Evolutionary conservation across 1,140 invertebrate species (phyloP), one percentile per base, ranked within the genome.

Genomic region (Belonocnema kinseyi): DNA sequence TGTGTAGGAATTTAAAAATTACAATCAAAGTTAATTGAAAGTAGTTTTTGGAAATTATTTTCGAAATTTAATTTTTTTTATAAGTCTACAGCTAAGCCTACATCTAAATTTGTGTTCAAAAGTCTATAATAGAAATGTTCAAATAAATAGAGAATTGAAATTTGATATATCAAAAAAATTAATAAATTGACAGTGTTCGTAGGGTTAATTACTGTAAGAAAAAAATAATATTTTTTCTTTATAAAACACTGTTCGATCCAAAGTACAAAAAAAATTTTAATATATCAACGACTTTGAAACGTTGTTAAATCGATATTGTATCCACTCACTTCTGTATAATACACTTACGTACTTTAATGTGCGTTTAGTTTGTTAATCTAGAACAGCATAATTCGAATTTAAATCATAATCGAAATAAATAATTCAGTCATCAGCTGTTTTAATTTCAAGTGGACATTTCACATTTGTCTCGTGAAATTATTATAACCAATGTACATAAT

Each of bases 291-390:
- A 21, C 21, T 12, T 7, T 12, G 6, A 12, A 19, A 21, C 54
- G n/a, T 33, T 66, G 61, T 66, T 66, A 66, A 33, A 66, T 66
- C 61, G 40, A 66, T 66, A 66, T 66, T 40, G 4, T 66, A 66
- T 33, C 26, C 13, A 33, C 61, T 8, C 5, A 40, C 11, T 61
- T 40, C 61, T 66, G 61, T 66, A 66, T 66, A 66, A 66, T 66
- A 66, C 61, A 66, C 61, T 66, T 33, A 26, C 13, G 17, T 33
- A 66, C 33, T 10, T 14, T 26, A 14, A 21, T 40, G 26, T 33
- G 58, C 21, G 12, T 33, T 33, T 4, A 66, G 21, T 66, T 66
- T 21, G 8, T 3, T 58, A 12, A 10, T 56, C 7, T 54, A n/a
- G 10, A 21, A 21, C 19, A 58, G 19, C 26, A 0, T 54, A 10